These are phyloP conservation scores for Diorhabda elongata DNA, from an alignment of 1,140 invertebrate species.

Conservation along the genomic window DNA sequence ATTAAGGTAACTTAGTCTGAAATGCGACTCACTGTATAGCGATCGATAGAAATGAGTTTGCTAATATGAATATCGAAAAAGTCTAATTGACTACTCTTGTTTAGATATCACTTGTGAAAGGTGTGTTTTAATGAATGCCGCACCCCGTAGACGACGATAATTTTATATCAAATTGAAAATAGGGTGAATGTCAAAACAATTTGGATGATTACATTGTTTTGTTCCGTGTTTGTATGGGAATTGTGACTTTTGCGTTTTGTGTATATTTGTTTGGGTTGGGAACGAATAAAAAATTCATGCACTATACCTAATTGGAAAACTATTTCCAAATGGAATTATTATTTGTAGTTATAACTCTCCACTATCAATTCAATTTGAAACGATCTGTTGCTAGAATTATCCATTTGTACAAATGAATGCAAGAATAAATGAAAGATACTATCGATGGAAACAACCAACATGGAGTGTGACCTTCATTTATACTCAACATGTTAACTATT, in stretches of 20 bases:
- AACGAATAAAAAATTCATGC: background rate
- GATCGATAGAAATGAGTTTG: background rate
- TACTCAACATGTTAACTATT: too few relatives aligned
- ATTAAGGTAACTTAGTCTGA: background rate
- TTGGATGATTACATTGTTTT: constrained; percentile 2
- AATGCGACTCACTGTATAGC: background rate
- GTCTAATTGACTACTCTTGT: background rate
- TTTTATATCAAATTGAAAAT: background rate
- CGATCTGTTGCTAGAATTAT: too few relatives aligned
- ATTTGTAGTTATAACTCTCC: too few relatives aligned
- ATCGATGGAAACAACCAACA: too few relatives aligned
- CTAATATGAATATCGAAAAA: background rate
- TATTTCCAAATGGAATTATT: background rate
- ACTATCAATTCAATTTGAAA: too few relatives aligned
- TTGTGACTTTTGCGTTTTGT: background rate
- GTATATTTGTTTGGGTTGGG: background rate
- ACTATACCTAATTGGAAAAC: background rate
- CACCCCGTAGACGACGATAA: background rate
- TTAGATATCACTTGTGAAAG: background rate
- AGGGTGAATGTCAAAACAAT: background rate
- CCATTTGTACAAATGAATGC: too few relatives aligned
- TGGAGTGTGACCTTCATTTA: too few relatives aligned
- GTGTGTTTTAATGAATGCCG: background rate
- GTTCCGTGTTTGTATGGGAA: background rate
- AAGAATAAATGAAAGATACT: too few relatives aligned